Conservation (phyloP, 2,113 vertebrate species). For the Callopanchax toddi region DNA sequence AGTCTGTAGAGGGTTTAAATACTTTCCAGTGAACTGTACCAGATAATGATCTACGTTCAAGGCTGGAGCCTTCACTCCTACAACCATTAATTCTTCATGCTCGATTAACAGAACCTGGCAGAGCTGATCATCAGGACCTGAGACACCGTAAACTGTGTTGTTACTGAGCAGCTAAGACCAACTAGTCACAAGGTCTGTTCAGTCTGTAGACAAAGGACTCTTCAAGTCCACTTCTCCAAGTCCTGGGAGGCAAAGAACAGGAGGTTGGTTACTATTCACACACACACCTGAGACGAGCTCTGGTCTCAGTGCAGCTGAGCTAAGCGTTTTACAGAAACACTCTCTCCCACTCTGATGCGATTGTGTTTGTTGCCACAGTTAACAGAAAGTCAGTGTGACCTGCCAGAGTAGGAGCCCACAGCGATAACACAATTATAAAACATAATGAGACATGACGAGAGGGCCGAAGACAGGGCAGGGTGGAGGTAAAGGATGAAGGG, state of each 20-base stretch:
- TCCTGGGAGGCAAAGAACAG: constrained; percentile 23
- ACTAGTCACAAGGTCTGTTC: too few relatives aligned
- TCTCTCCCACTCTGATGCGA: constrained; percentile 44
- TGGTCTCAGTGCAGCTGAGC: constrained; percentile 43
- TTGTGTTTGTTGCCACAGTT: constrained; percentile 47
- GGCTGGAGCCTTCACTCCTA: too few relatives aligned
- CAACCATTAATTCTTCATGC: too few relatives aligned
- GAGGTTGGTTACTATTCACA: constrained; percentile 41
- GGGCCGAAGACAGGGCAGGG: constrained; percentile 39
- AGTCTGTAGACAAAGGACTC: too few relatives aligned
- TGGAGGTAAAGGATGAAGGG: constrained; percentile 6
- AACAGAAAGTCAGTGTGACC: constrained; percentile 63
- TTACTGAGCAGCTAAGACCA: too few relatives aligned
- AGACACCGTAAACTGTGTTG: too few relatives aligned
- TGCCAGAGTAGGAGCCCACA: constrained; percentile 44
- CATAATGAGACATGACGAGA: constrained; percentile 51
- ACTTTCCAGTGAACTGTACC: too few relatives aligned
- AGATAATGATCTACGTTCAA: too few relatives aligned
- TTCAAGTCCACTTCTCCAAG: constrained; percentile 27
- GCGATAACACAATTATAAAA: constrained; percentile 55
- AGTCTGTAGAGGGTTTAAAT: too few relatives aligned
- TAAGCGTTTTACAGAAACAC: constrained; percentile 43
- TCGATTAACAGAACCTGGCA: too few relatives aligned
- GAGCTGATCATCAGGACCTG: too few relatives aligned
- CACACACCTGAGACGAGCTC: constrained; percentile 39